phyloP scores from a whole-genome alignment of 2,797 vertebrate species.

The Ispidina lecontei region DNA sequence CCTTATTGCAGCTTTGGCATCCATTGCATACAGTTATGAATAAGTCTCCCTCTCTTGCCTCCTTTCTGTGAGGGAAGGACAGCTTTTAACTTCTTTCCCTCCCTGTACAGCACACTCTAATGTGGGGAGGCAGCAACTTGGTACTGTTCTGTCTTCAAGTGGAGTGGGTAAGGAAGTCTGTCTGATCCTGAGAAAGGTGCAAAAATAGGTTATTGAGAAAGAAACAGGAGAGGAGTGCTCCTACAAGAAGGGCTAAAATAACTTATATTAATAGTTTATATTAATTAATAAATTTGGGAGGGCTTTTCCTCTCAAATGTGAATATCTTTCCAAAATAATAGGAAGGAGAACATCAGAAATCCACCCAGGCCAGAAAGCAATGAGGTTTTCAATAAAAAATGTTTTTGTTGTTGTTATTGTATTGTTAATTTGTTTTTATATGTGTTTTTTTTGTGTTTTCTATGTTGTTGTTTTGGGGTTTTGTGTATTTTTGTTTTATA shows the following conservation, averaged over 20 bases:
- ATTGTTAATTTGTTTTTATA: too few relatives aligned
- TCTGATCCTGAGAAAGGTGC: background rate
- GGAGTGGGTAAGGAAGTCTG: background rate
- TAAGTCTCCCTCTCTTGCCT: background rate
- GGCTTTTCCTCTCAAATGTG: background rate
- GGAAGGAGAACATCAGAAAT: background rate
- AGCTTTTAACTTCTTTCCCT: background rate
- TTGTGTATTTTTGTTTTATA: too few relatives aligned
- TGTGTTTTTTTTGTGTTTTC: too few relatives aligned
- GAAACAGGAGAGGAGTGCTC: background rate
- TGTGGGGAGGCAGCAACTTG: background rate
- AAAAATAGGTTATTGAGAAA: background rate
- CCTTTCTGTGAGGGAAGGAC: background rate
- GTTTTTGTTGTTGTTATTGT: too few relatives aligned
- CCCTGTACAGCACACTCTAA: background rate
- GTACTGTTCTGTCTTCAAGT: background rate
- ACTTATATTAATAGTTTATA: background rate
- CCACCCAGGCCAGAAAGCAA: background rate
- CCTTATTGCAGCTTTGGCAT: background rate
- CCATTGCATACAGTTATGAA: background rate
- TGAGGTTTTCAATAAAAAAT: background rate
- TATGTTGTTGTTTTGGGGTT: too few relatives aligned
- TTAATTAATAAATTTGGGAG: background rate
- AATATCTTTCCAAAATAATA: background rate
- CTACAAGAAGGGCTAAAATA: background rate